A percentile compares a stretch with the other conserved stretches of the same genome.
phyloP scores from a whole-genome alignment of 2,888 invertebrate genomes.

The Ectemnius continuus region DNA sequence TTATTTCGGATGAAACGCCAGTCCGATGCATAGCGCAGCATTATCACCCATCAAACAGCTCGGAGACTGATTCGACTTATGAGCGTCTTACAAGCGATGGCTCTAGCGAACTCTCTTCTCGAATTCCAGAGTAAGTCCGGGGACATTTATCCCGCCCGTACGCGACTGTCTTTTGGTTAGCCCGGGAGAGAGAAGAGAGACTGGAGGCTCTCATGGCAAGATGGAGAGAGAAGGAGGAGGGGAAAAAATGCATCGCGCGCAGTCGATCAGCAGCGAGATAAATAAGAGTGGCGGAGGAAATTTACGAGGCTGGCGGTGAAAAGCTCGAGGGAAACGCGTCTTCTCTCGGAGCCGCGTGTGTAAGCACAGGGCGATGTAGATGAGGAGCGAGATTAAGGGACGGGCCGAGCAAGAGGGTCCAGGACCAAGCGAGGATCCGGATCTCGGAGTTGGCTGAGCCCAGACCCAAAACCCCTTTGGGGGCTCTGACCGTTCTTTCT shows the following conservation, averaged over 20 bases:
- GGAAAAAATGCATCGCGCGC: conserved; percentile 30
- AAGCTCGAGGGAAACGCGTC: conserved; percentile 62
- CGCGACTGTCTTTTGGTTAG: not conserved
- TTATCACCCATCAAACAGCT: no score
- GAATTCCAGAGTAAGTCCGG: conserved; percentile 47
- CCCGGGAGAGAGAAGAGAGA: conserved; percentile 11
- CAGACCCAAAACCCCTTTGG: conserved; percentile 46
- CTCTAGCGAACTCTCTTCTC: conserved; percentile 33
- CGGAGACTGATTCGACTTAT: no score
- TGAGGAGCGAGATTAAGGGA: conserved; percentile 57
- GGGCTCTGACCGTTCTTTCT: conserved; percentile 43
- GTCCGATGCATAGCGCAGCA: not conserved
- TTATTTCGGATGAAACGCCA: conserved; percentile 1
- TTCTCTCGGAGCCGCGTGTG: conserved; percentile 39
- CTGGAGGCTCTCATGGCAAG: no score
- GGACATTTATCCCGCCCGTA: conserved; percentile 40
- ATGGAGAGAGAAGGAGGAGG: not conserved
- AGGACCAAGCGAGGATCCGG: conserved; percentile 38
- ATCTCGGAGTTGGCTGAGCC: conserved; percentile 40
- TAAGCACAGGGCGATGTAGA: conserved; percentile 60
- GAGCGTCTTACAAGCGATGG: no score
- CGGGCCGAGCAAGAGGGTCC: conserved; percentile 17
- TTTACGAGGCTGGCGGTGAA: conserved; percentile 65
- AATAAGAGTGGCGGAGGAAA: conserved; percentile 65
- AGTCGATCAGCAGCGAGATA: conserved; percentile 64